Conservation (phyloP, 1,140 invertebrate species). For the Coenobita brevimanus region DNA sequence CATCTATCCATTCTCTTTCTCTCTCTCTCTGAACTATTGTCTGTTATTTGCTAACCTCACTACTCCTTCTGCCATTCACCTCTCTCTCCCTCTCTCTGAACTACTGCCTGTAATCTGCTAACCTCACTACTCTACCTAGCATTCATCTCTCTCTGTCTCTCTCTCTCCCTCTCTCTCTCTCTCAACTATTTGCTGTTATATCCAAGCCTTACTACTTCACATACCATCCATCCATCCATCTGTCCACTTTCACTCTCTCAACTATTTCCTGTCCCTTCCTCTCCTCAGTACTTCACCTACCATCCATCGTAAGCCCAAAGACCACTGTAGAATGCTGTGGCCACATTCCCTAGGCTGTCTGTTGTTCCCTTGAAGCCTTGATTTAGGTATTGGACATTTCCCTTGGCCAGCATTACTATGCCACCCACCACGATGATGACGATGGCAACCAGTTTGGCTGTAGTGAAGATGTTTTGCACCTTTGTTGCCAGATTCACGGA, state of each 20-base stretch:
- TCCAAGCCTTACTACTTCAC: too few species aligned
- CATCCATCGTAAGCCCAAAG: conserved; percentile 97
- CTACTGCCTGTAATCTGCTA: neutral
- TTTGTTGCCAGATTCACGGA: conserved; percentile 91
- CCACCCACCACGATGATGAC: conserved; percentile 88
- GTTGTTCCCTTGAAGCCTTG: conserved; percentile 87
- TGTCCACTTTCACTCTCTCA: neutral
- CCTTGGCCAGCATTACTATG: conserved; percentile 82
- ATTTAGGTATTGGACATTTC: conserved; percentile 82
- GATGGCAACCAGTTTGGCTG: conserved; percentile 89
- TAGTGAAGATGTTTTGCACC: conserved; percentile 91
- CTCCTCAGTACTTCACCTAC: conserved; percentile 71
- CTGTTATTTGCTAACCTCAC: too few species aligned
- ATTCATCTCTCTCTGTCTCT: neutral
- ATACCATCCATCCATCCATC: neutral
- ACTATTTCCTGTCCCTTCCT: neutral
- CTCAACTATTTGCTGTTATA: neutral
- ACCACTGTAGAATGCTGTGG: conserved; percentile 94
- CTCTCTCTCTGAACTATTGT: neutral
- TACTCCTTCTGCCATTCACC: neutral
- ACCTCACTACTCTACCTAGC: neutral
- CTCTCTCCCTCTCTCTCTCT: too few species aligned
- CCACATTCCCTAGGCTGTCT: conserved; percentile 82
- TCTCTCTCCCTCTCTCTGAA: too few species aligned
- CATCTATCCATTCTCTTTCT: neutral